Percentiles rank a stretch among this genome's conserved stretches.
These are phyloP conservation scores for Saccopteryx leptura DNA, from an alignment of 2,113 vertebrate genomes.

Conservation along the genomic window DNA sequence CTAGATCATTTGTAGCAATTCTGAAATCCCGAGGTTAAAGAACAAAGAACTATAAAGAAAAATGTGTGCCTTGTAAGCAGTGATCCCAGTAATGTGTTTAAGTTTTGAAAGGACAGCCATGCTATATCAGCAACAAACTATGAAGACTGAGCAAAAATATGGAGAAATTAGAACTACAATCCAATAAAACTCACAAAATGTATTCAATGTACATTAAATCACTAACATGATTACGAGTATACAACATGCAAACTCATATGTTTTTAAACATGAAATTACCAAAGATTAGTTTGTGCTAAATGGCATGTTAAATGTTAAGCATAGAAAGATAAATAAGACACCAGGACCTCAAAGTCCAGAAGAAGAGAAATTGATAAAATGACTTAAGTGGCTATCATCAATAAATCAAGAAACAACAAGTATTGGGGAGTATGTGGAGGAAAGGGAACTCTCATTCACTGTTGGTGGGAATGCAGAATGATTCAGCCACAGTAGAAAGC, in stretches of 20 bases:
- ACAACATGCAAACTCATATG: not conserved
- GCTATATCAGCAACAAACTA: constrained; percentile 70
- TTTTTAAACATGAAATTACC: not conserved
- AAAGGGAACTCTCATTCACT: no score
- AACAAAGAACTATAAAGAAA: constrained; percentile 74
- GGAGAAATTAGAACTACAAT: constrained; percentile 34
- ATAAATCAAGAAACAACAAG: no score
- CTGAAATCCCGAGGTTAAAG: constrained; percentile 57
- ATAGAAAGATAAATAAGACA: constrained; percentile 17
- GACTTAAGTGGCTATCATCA: not conserved
- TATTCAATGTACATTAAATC: constrained; percentile 34
- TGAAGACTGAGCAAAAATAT: constrained; percentile 57
- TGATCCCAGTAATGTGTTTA: constrained; percentile 72
- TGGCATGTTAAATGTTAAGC: not conserved
- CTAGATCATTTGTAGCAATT: constrained; percentile 54
- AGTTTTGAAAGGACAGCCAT: constrained; percentile 56
- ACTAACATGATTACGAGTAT: constrained; percentile 25
- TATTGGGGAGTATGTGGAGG: no score
- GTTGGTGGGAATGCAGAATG: no score
- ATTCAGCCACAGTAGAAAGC: no score
- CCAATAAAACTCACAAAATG: constrained; percentile 64
- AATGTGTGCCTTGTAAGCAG: constrained; percentile 71
- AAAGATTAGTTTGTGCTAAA: constrained; percentile 10
- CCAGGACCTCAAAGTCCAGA: not conserved
- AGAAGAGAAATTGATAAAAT: constrained; percentile 44